phyloP scores from a whole-genome alignment of 2,113 vertebrate genomes.

The Onychostruthus taczanowskii region DNA sequence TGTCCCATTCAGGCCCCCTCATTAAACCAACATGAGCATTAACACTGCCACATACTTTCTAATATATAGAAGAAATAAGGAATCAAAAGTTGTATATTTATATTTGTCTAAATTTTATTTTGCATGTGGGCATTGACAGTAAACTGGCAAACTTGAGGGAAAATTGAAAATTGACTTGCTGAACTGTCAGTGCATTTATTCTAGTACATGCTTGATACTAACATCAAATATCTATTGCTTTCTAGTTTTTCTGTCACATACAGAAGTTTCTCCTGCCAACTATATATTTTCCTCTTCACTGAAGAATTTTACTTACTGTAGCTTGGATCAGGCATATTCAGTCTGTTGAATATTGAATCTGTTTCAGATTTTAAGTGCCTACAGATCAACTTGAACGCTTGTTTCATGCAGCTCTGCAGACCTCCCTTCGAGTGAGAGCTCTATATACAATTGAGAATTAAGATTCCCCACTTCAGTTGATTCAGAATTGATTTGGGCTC shows the following conservation, averaged over 20 bases:
- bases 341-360: background rate
- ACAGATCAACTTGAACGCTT: background rate
- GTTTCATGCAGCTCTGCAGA: background rate
- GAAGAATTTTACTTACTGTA: background rate
- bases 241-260: background rate
- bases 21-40: background rate
- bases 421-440: background rate
- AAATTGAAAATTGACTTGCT: background rate
- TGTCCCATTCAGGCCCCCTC: background rate
- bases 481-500: background rate
- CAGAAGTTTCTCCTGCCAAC: background rate
- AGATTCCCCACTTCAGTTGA: background rate
- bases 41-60: background rate
- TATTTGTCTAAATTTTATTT: background rate
- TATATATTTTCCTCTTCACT: background rate
- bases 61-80: background rate
- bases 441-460: background rate
- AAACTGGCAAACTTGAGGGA: background rate
- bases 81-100: background rate
- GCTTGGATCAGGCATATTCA: background rate
- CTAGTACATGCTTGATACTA: background rate
- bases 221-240: background rate
- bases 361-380: background rate
- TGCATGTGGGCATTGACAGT: background rate
- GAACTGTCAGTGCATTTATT: background rate